A percentile compares a stretch with the other conserved stretches of the same genome.
Evolutionary conservation across 2,888 invertebrate genomes (phyloP).

Genomic region (Polyommatus iphigenia): DNA sequence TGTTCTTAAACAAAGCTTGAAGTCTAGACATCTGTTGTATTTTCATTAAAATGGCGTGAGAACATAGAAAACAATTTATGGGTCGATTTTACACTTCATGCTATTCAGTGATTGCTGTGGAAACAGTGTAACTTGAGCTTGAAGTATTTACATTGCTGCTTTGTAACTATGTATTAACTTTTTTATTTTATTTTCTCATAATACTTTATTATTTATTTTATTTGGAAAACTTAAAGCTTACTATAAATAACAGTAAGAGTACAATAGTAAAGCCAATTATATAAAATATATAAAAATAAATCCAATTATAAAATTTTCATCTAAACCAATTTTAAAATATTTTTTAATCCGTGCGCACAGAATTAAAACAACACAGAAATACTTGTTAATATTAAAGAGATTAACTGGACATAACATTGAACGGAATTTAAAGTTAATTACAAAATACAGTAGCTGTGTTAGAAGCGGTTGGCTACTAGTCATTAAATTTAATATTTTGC

Average conservation of each 20-base stretch:
- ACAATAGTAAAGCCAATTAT: no score
- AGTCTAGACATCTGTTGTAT: constrained; percentile 9
- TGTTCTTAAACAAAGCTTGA: neutral
- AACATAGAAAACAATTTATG: constrained; percentile 28
- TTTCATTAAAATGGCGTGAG: constrained; percentile 26
- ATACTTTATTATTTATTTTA: neutral
- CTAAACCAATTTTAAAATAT: no score
- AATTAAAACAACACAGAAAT: neutral
- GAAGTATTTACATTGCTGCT: constrained; percentile 2
- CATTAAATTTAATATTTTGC: constrained; percentile 1
- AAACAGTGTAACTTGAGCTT: constrained; percentile 11
- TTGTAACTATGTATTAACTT: neutral
- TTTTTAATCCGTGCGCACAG: neutral
- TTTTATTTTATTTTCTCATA: neutral
- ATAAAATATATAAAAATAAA: no score
- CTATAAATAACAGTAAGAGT: no score
- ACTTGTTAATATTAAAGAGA: neutral
- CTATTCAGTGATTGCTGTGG: constrained; percentile 29
- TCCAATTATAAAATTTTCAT: no score
- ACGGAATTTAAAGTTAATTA: neutral
- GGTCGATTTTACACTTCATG: constrained; percentile 30
- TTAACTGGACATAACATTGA: neutral
- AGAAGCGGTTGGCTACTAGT: neutral
- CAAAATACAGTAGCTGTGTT: neutral
- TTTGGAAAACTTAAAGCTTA: no score